A percentile compares a stretch with the other conserved stretches of the same genome.
Evolutionary conservation across 2,113 vertebrate genomes (phyloP).

Genomic region (Hypocryptadius cinnamomeus): DNA sequence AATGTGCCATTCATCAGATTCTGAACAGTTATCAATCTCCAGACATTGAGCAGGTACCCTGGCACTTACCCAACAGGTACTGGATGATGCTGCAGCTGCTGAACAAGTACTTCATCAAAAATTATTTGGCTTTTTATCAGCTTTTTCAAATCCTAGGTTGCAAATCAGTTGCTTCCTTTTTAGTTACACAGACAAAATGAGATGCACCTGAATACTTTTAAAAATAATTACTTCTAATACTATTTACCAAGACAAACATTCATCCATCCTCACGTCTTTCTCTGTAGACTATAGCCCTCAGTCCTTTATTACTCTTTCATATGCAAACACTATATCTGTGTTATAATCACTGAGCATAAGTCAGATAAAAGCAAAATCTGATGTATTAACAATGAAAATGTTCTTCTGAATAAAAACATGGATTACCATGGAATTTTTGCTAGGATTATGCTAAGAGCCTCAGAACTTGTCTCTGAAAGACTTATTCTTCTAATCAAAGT

Average conservation of each 20-base stretch:
- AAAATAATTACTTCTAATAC: constrained; percentile 9
- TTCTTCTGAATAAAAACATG: constrained; percentile 4
- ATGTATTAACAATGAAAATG: background rate
- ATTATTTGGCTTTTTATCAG: constrained; percentile 17
- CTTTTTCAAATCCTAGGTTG: constrained; percentile 42
- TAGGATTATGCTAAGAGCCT: background rate
- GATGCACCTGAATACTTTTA: constrained; percentile 37
- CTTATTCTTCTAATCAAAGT: background rate
- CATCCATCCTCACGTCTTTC: background rate
- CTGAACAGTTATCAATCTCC: background rate
- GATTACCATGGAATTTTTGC: background rate
- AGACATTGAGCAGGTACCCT: background rate
- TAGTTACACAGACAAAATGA: background rate
- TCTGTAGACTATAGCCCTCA: background rate
- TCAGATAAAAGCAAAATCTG: background rate
- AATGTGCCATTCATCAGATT: background rate
- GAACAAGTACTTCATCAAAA: constrained; percentile 14
- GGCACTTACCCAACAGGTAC: background rate
- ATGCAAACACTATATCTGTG: background rate
- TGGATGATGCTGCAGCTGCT: background rate
- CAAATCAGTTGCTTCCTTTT: constrained; percentile 13
- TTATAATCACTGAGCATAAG: background rate
- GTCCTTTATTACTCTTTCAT: background rate
- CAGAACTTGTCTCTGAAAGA: background rate
- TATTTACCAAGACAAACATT: background rate